phyloP scores from a whole-genome alignment of 2,888 invertebrate genomes.

The Lithophane leautieri region DNA sequence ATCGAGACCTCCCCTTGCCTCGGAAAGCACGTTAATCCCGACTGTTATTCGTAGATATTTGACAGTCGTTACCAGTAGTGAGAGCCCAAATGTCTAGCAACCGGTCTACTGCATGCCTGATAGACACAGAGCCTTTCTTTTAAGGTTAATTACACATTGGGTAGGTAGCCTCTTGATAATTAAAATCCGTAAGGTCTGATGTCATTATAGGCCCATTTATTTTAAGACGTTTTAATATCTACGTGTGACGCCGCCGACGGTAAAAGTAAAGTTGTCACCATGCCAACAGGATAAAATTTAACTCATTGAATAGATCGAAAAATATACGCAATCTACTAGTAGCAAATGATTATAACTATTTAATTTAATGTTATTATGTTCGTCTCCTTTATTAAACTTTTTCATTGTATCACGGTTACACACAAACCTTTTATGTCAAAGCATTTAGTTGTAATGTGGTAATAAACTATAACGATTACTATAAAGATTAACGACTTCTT shows the following conservation, averaged over 20 bases:
- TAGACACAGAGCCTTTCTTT: not conserved
- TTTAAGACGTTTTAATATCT: not conserved
- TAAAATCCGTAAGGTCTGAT: too few relatives aligned
- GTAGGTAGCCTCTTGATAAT: not conserved
- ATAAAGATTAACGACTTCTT: too few relatives aligned
- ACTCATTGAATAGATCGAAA: not conserved
- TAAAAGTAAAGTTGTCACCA: not conserved
- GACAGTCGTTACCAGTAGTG: too few relatives aligned
- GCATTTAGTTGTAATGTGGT: too few relatives aligned
- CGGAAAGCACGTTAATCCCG: too few relatives aligned
- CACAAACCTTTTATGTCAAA: not conserved
- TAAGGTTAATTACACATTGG: too few relatives aligned
- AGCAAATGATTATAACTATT: not conserved
- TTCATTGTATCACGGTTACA: not conserved
- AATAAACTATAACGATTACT: too few relatives aligned
- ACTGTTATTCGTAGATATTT: too few relatives aligned
- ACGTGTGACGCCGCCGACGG: not conserved
- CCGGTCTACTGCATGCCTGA: too few relatives aligned
- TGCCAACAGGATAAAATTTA: not conserved
- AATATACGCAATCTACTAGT: not conserved
- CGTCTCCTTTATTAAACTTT: too few relatives aligned
- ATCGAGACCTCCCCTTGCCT: too few relatives aligned
- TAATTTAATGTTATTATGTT: not conserved
- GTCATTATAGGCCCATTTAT: not conserved
- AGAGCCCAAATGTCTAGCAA: too few relatives aligned